Base-by-base conservation (phyloP, 1,140 invertebrate species). In the Heliconius nattereri region DNA sequence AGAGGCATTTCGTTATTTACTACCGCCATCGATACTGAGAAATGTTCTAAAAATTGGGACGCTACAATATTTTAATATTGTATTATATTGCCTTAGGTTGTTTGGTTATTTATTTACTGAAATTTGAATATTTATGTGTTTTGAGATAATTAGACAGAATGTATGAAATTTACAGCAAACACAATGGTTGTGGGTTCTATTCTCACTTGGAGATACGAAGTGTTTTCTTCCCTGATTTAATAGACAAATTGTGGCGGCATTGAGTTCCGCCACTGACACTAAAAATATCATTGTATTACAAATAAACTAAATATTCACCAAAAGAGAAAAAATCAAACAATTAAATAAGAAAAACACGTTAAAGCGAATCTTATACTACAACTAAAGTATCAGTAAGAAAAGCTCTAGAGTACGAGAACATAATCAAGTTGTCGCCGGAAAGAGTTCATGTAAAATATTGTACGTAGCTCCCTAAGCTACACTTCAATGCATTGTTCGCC, bases 381-480 rank as follows among this genome's bases (percentile, higher is more conserved):
- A 26, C 60, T 23, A 26, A 60, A 66, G 54, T 29, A 66, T 66
- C 23, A 26, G 60, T 29, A 66, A 66, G 60, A 66, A 66, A 66
- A 66, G 23, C 23, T 66, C 60, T 66, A 26, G 60, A 66, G 60
- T 11, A 29, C 60, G 26, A 66, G 23, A 23, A 66, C 23, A 66
- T 29, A 29, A 66, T 66, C 60, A 66, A 66, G 60, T 66, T 66
- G 23, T 66, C 71, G 71, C 37, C 71, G 35, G 71, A 35, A 72
- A 72, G 35, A 72, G 71, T 72, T 72, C 71, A 72, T 72, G 71
- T 72, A 37, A 37, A 72, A 72, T 72, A 72, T 40, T 72, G 35
- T 71, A 35, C 70, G 70, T 71, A 35, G 70, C 32, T 71, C 32
- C 70, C 32, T 71, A 52, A 74, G 49, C 73, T 74, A 49, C 73